Evolutionary conservation across 2,888 invertebrate species (phyloP).

Genomic region (Stegophylla sp.): DNA sequence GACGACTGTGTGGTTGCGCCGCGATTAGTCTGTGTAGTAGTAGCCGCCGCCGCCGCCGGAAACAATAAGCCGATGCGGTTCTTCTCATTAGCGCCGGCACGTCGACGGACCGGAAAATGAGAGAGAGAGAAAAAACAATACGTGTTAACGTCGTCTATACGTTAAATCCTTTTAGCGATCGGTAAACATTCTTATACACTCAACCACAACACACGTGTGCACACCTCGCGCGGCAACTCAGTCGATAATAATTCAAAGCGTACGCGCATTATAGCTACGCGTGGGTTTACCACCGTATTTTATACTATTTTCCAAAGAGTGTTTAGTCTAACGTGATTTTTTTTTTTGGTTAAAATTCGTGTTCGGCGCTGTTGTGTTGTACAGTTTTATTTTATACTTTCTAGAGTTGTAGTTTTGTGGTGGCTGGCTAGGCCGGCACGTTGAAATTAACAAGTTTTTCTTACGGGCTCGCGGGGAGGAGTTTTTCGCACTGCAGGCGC

Average conservation of each 20-base stretch:
- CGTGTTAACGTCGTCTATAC: not conserved
- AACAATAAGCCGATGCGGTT: constrained; percentile 33
- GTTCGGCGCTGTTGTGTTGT: no score
- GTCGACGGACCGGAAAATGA: constrained; percentile 15
- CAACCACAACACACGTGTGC: not conserved
- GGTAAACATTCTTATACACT: not conserved
- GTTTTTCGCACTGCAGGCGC: not conserved
- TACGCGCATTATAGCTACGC: not conserved
- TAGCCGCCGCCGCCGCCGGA: constrained; percentile 36
- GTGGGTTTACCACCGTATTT: not conserved
- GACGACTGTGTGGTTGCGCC: not conserved
- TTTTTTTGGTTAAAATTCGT: no score
- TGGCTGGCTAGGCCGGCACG: no score
- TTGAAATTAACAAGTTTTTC: constrained; percentile 19
- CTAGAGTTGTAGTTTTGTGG: not conserved
- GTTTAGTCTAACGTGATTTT: not conserved
- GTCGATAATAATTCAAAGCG: not conserved
- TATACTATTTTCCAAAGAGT: no score
- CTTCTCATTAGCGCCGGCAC: constrained; percentile 45
- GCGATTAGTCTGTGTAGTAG: constrained; percentile 15
- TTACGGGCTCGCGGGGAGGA: constrained; percentile 40
- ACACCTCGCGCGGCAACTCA: not conserved
- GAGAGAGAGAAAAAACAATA: not conserved
- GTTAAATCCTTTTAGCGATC: constrained; percentile 28
- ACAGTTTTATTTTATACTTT: no score